Conservation (phyloP, 1,140 invertebrate genomes). For the Pachyrhynchus sulphureomaculatus region DNA sequence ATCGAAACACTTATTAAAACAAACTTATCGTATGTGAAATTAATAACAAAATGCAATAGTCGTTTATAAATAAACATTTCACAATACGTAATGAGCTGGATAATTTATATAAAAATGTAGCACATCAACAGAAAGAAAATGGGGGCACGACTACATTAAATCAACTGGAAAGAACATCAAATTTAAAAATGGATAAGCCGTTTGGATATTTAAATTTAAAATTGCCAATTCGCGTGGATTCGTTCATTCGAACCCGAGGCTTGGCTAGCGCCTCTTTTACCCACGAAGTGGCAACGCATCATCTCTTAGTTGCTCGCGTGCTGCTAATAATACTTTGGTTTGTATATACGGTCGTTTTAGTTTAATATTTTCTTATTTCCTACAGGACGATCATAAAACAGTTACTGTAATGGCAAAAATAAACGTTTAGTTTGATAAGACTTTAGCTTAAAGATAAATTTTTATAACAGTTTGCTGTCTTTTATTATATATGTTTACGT, state of each 20-base stretch:
- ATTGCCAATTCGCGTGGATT: not conserved
- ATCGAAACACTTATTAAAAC: not conserved
- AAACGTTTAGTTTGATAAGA: no score
- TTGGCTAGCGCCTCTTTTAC: conserved; percentile 1
- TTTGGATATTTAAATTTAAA: not conserved
- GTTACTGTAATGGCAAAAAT: no score
- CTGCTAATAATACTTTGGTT: conserved; percentile 34
- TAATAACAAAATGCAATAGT: not conserved
- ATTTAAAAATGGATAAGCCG: not conserved
- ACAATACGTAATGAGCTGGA: not conserved
- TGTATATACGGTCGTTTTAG: conserved; percentile 4
- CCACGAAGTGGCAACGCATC: not conserved
- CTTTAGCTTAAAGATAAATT: no score
- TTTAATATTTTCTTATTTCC: not conserved
- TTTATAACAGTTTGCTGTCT: no score
- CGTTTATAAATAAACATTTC: conserved; percentile 4
- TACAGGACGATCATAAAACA: not conserved
- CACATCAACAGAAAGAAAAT: no score
- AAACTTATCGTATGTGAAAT: not conserved
- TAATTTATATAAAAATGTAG: not conserved
- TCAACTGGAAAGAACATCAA: not conserved
- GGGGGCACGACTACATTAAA: not conserved
- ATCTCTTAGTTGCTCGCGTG: conserved; percentile 41
- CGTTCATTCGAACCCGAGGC: not conserved
- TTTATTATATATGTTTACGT: no score